Conservation (phyloP, 2,113 vertebrate genomes). For the Dipodomys spectabilis region DNA sequence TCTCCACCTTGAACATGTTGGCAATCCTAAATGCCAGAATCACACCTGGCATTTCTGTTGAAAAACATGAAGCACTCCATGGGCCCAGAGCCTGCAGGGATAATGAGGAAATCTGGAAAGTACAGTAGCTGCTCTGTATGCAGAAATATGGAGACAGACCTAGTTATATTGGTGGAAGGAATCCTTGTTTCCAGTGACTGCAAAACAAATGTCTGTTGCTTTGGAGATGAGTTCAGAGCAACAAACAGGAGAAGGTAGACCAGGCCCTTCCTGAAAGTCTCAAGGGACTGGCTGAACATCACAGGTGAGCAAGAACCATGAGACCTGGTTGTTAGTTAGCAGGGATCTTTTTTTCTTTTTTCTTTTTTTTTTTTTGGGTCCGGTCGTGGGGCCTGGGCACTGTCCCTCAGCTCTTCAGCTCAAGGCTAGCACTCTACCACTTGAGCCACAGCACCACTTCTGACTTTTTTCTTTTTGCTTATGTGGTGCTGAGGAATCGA, state of each 20-base stretch:
- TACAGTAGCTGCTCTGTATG: background rate
- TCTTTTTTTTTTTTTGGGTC: too few relatives aligned
- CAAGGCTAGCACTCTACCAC: too few relatives aligned
- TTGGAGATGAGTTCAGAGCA: slow-evolving; percentile 30
- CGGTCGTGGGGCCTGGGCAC: too few relatives aligned
- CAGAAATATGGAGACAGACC: slow-evolving; percentile 35
- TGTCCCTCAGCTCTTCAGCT: too few relatives aligned
- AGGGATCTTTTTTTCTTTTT: background rate
- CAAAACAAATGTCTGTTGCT: background rate
- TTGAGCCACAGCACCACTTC: too few relatives aligned
- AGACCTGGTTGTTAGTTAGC: background rate
- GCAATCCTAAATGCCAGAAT: slow-evolving; percentile 36
- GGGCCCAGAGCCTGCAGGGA: background rate
- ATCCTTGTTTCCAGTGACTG: background rate
- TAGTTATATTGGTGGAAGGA: background rate
- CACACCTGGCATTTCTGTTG: slow-evolving; percentile 61
- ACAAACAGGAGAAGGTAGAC: background rate
- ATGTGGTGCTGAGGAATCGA: too few relatives aligned
- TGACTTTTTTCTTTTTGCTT: too few relatives aligned
- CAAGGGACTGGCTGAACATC: background rate
- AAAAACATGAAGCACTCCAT: slow-evolving; percentile 40
- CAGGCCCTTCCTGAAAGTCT: slow-evolving; percentile 49
- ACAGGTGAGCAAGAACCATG: background rate
- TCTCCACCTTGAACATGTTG: slow-evolving; percentile 62
- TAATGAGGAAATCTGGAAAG: slow-evolving; percentile 19